phyloP scores from a whole-genome alignment of 2,113 vertebrate species.

The Phasianus colchicus region DNA sequence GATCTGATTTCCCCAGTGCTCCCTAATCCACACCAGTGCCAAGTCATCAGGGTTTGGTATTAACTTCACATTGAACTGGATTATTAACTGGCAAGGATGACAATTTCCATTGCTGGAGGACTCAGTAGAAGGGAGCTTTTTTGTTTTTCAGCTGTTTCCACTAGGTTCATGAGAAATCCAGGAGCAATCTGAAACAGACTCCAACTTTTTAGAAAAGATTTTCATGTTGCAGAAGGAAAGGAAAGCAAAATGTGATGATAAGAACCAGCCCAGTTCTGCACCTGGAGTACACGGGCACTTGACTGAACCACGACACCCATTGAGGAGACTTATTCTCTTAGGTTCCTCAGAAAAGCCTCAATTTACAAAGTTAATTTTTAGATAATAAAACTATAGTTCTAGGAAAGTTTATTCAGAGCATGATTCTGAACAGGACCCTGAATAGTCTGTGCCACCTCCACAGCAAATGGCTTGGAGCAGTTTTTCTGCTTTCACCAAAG shows the following conservation, averaged over 20 bases:
- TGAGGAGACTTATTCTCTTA: not conserved
- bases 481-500: not conserved
- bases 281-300: not conserved
- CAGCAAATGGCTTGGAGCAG: not conserved
- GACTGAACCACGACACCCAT: not conserved
- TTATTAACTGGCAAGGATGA: not conserved
- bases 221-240: not conserved
- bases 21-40: not conserved
- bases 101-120: not conserved
- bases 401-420: not conserved
- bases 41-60: not conserved
- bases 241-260: not conserved
- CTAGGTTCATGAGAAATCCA: not conserved
- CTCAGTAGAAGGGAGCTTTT: accelerated
- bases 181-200: not conserved
- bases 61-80: not conserved
- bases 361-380: not conserved
- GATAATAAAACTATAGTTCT: not conserved
- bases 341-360: not conserved
- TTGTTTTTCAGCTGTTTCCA: not conserved
- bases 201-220: not conserved
- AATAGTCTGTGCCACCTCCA: not conserved
- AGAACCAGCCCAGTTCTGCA: not conserved
- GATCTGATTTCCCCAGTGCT: not conserved
- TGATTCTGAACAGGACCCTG: not conserved